Evolutionary conservation across 2,888 invertebrate genomes (phyloP).

Genomic region (Chalcis sispes): DNA sequence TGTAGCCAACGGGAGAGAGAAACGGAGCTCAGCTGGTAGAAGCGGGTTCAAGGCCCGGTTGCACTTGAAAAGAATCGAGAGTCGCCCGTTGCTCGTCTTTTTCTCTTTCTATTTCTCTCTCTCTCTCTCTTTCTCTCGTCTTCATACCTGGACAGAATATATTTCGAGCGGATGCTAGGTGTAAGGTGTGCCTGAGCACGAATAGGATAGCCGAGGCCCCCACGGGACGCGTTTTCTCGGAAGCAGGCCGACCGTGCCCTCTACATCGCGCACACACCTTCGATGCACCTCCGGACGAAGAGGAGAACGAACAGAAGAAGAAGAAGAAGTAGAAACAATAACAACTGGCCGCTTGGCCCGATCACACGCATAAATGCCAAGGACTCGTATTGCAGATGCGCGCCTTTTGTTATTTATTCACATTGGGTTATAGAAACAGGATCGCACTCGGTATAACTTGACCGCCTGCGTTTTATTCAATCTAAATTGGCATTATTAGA

Average conservation of each 20-base stretch:
- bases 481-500: no score
- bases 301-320: neutral
- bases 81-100: neutral
- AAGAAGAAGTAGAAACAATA: neutral
- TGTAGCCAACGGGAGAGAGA: neutral
- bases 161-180: neutral
- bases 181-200: slow-evolving; percentile 28
- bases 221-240: slow-evolving; percentile 44
- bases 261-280: no score
- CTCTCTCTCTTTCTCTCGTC: no score
- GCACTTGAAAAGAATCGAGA: slow-evolving; percentile 36
- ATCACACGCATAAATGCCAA: neutral
- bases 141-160: no score
- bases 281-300: neutral
- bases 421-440: no score
- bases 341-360: neutral
- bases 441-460: no score
- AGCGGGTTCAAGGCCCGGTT: slow-evolving; percentile 39
- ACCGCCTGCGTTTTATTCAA: no score
- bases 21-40: neutral
- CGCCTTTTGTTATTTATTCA: no score
- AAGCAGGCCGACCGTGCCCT: slow-evolving; percentile 10
- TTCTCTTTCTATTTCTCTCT: no score
- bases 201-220: neutral
- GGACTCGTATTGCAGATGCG: neutral